phyloP scores from a whole-genome alignment of 35 echinoderm and acorn worm species.

The Anneissia japonica region DNA sequence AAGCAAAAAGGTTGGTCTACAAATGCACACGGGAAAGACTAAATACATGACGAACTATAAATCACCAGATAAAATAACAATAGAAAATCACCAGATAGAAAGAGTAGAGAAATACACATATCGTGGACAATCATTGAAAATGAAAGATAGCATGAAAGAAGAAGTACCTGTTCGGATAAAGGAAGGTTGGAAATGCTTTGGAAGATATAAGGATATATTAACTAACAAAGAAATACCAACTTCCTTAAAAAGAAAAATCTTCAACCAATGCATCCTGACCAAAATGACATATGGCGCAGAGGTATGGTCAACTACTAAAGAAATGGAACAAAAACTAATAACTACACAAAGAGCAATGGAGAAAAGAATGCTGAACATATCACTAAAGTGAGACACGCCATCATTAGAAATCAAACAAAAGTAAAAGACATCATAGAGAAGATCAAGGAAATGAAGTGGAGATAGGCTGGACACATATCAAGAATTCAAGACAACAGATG shows the following conservation, averaged over 20 bases:
- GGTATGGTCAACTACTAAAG: no score
- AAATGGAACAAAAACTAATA: no score
- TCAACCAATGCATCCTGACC: no score
- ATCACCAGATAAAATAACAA: neutral
- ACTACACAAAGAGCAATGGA: no score
- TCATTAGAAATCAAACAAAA: no score
- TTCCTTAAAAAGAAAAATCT: neutral
- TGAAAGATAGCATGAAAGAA: conserved; percentile 13
- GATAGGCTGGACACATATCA: no score
- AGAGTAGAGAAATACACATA: neutral
- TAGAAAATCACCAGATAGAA: neutral
- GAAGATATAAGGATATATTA: neutral
- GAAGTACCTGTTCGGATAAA: neutral
- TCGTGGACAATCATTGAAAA: conserved; percentile 3
- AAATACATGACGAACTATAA: neutral
- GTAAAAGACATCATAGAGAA: no score
- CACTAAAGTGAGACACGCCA: no score
- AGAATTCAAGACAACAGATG: no score
- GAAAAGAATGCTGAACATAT: no score
- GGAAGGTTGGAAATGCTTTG: neutral
- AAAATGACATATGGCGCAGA: no score
- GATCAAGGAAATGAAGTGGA: no score
- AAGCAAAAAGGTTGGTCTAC: neutral
- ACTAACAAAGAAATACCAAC: neutral
- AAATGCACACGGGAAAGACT: neutral